A percentile compares a stretch with the other conserved stretches of the same genome.
Evolutionary conservation across 1,140 invertebrate species (phyloP).

Genomic region (Scaptomyza graminum): DNA sequence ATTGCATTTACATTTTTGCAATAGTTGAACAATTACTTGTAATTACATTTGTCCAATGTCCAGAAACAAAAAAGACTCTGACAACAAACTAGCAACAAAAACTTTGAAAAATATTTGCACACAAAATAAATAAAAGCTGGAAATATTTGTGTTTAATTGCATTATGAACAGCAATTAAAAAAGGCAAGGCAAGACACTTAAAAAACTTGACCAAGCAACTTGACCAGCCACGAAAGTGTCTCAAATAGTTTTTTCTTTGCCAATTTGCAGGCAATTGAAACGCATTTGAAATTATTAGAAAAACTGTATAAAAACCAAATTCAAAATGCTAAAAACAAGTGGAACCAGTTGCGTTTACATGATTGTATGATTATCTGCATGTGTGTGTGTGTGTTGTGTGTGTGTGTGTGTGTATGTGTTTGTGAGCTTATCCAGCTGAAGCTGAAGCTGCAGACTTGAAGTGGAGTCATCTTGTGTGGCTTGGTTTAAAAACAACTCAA

Average conservation of each 20-base stretch:
- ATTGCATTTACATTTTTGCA: slow-evolving; percentile 43
- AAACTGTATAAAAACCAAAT: slow-evolving; percentile 34
- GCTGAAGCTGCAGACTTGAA: slow-evolving; percentile 19
- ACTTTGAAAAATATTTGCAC: slow-evolving; percentile 49
- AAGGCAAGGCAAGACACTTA: slow-evolving; percentile 18
- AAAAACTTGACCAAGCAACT: slow-evolving; percentile 58
- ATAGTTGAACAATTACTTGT: slow-evolving; percentile 34
- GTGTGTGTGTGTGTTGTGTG: neutral
- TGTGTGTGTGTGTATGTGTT: slow-evolving; percentile 1
- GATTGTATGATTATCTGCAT: no score
- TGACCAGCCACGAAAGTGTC: slow-evolving; percentile 30
- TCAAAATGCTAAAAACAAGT: slow-evolving; percentile 58
- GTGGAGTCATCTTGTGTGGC: slow-evolving; percentile 74
- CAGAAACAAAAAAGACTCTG: slow-evolving; percentile 59
- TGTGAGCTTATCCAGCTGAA: neutral
- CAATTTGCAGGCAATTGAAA: slow-evolving; percentile 70
- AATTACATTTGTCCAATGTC: slow-evolving; percentile 32
- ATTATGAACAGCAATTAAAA: slow-evolving; percentile 66
- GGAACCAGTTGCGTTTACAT: slow-evolving; percentile 56
- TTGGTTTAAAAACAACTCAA: slow-evolving; percentile 54
- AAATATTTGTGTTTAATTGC: slow-evolving; percentile 75
- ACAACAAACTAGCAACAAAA: slow-evolving; percentile 54
- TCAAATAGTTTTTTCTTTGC: slow-evolving; percentile 18
- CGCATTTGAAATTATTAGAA: slow-evolving; percentile 66
- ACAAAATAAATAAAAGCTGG: slow-evolving; percentile 59